A percentile compares a stretch with the other conserved stretches of the same genome.
phyloP scores from a whole-genome alignment of 1,140 invertebrate species.

The Apis laboriosa region DNA sequence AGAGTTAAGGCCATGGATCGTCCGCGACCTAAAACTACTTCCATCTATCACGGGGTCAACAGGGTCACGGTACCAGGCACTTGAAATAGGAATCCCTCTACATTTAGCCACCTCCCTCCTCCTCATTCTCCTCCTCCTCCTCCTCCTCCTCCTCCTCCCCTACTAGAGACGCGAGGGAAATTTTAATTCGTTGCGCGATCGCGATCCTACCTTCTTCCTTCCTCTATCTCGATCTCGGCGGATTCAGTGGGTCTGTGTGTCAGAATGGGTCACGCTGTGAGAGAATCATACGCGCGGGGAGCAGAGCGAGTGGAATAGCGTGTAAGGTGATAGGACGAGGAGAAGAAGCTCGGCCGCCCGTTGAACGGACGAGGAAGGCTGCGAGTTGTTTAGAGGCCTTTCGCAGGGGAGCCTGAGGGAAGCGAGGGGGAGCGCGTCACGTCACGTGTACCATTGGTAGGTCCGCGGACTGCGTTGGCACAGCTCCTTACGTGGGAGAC shows the following conservation, averaged over 20 bases:
- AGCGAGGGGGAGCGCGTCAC: neutral
- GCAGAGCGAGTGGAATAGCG: neutral
- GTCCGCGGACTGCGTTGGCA: conserved; percentile 8
- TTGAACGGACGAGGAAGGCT: neutral
- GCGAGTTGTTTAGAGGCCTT: conserved; percentile 32
- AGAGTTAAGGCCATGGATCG: conserved; percentile 54
- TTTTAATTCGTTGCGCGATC: conserved; percentile 27
- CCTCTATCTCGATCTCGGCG: conserved; percentile 43
- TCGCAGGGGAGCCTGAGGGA: neutral
- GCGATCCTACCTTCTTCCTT: conserved; percentile 24
- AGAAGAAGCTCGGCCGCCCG: neutral
- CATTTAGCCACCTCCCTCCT: neutral
- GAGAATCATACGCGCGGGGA: conserved; percentile 41
- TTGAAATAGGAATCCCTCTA: conserved; percentile 35
- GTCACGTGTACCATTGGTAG: neutral
- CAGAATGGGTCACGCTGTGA: conserved; percentile 74
- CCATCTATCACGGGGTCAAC: conserved; percentile 58
- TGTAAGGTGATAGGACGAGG: conserved; percentile 18
- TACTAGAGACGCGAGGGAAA: conserved; percentile 40
- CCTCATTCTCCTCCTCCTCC: neutral
- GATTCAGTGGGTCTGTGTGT: conserved; percentile 80
- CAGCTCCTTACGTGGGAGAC: conserved; percentile 65
- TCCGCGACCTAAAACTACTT: conserved; percentile 67
- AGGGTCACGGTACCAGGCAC: conserved; percentile 67
- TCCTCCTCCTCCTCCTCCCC: too few relatives aligned